Evolutionary conservation across 2,888 invertebrate species (phyloP), one percentile per base, ranked within the genome.

Genomic region (Troglohyphantes excavatus): DNA sequence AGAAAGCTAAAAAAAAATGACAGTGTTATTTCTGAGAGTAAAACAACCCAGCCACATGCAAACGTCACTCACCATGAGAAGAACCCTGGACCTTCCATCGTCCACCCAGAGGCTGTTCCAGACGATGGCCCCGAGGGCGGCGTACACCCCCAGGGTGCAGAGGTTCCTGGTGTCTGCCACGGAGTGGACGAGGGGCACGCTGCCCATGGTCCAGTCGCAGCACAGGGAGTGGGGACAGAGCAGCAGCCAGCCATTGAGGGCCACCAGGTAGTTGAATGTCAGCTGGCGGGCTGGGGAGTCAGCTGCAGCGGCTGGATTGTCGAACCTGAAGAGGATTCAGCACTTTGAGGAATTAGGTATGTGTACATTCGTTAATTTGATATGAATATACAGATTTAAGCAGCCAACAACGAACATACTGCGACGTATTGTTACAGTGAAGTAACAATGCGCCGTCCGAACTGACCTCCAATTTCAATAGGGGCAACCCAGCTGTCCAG

Each of bases 161-260:
- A 98, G 91, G 94, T 98, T 98, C 65, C 98, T 95, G 0, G 95
- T 94, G 94, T 99, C 98, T 5, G 95, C 93, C 93, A 97, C 95
- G 53, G 96, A 95, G 92, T 96, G 95, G 67, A 99, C 95, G 84
- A 98, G 94, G 0, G 98, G 97, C 82, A 99, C 96, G 7, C 98
- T 98, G 83, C 97, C 98, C 99, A 99, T 99, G 68, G 98, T 99
- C 98, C 98, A 99, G 94, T 99, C 99, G 94, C 98, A 98, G 94
- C 98, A 98, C 83, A 99, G 95, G 92, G 96, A 96, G 92, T 96
- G 96, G 0, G 99, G 99, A 93, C 97, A 96, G 81, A 98, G 95
- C 91, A 99, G 94, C 92, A 99, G 95, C 97, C 98, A 97, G 82
- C 96, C 95, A 94, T 99, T 99, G 91, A 98, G 95, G 79, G 97